phyloP scores from a whole-genome alignment of 2,797 vertebrate genomes.

The Pipistrellus nathusii region DNA sequence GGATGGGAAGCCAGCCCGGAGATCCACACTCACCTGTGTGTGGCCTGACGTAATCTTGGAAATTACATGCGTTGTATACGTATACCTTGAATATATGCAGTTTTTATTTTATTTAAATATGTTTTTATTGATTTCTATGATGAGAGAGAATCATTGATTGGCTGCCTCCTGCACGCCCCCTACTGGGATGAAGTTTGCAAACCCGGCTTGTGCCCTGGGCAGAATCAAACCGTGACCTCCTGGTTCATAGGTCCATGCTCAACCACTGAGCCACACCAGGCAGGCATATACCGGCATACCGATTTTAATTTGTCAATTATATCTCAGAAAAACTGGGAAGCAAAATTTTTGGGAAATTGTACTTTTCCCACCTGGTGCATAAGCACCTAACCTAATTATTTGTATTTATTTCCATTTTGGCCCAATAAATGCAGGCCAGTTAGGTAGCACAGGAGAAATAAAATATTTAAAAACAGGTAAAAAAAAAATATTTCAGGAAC shows the following conservation, averaged over 20 bases:
- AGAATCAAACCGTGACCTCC: no score
- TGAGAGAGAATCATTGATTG: no score
- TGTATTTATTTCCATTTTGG: not conserved
- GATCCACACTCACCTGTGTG: not conserved
- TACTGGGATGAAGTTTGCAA: no score
- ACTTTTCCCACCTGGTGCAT: not conserved
- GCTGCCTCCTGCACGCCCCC: no score
- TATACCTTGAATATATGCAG: no score
- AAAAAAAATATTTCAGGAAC: not conserved
- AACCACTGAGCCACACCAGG: no score
- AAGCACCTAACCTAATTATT: not conserved
- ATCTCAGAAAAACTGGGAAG: not conserved
- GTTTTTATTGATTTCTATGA: no score
- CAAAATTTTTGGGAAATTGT: not conserved
- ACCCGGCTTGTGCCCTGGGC: no score
- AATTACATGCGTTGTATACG: not conserved
- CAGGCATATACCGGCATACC: no score
- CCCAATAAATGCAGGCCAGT: not conserved
- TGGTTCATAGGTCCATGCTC: no score
- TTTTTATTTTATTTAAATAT: not conserved
- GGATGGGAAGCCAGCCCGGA: not conserved
- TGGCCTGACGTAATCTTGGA: not conserved
- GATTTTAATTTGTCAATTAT: not conserved
- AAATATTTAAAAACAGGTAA: constrained; percentile 23
- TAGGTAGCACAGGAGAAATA: not conserved